phyloP scores from a whole-genome alignment of 2,113 vertebrate species.

The Ceratotherium simum region DNA sequence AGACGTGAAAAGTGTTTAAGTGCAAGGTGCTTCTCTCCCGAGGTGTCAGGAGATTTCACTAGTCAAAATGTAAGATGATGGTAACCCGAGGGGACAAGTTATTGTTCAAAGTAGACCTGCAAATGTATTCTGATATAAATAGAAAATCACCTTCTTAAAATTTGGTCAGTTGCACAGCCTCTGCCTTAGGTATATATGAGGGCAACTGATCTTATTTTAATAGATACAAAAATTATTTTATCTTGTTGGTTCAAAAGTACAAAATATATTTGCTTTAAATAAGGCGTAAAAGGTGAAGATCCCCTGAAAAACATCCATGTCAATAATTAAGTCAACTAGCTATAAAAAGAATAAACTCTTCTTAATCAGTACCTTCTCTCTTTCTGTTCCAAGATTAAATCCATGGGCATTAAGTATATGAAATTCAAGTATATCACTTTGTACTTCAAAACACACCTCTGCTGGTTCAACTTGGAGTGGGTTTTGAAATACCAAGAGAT shows the following conservation, averaged over 20 bases:
- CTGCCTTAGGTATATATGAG: background rate
- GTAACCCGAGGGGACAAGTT: accelerated
- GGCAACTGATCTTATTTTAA: background rate
- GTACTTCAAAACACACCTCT: background rate
- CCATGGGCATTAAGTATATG: background rate
- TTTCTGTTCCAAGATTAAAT: background rate
- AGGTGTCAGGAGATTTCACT: background rate
- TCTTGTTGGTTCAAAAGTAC: background rate
- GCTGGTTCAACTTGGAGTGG: background rate
- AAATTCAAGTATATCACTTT: background rate
- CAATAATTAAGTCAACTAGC: background rate
- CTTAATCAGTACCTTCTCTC: background rate
- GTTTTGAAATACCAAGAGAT: background rate
- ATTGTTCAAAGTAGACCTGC: background rate
- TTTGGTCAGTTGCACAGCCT: background rate
- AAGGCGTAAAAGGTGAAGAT: background rate
- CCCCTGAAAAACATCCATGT: background rate
- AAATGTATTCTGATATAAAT: background rate
- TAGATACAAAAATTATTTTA: background rate
- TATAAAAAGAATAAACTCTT: background rate
- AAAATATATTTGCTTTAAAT: background rate
- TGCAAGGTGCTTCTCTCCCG: background rate
- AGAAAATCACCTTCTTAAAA: background rate
- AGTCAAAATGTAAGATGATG: background rate
- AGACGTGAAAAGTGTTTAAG: background rate